Percentiles rank a stretch among this genome's conserved stretches.
Evolutionary conservation across 2,888 invertebrate genomes (phyloP).

Genomic region (Ormia ochracea): DNA sequence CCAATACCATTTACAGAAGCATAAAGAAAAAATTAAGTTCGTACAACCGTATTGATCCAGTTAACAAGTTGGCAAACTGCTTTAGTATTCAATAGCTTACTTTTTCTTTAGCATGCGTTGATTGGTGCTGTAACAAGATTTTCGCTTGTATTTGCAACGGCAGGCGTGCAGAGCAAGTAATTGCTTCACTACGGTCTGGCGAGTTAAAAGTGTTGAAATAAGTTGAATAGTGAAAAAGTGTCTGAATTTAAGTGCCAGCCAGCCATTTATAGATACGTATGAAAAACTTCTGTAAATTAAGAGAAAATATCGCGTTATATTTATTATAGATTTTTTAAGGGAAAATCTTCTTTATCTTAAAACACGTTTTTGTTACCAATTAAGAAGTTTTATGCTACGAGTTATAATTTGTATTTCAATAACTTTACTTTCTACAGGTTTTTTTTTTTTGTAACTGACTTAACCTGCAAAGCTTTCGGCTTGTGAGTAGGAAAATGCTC

Average conservation of each 20-base stretch:
- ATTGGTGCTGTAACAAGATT: slow-evolving; percentile 23
- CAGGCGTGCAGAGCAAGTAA: neutral
- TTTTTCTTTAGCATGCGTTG: neutral
- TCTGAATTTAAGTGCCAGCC: neutral
- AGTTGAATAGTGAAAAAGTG: neutral
- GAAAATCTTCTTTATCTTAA: too few species aligned
- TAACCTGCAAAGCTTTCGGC: too few species aligned
- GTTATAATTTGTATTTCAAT: too few species aligned
- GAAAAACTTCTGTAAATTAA: too few species aligned
- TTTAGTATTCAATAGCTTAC: slow-evolving; percentile 49
- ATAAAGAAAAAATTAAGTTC: neutral
- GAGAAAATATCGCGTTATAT: too few species aligned
- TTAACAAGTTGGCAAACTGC: slow-evolving; percentile 63
- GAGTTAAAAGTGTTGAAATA: slow-evolving; percentile 3
- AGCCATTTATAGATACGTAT: neutral
- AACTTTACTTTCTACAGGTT: too few species aligned
- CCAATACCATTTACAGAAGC: neutral
- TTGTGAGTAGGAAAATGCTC: too few species aligned
- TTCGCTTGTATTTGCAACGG: neutral
- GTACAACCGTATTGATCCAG: slow-evolving; percentile 42
- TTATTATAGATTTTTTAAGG: too few species aligned
- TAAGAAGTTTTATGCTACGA: too few species aligned
- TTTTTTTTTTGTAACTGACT: too few species aligned
- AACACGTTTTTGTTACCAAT: too few species aligned
- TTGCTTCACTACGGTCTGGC: slow-evolving; percentile 14